These are phyloP conservation scores for Melinopterus prodromus DNA, from an alignment of 2,888 invertebrate genomes.

Conservation along the genomic window DNA sequence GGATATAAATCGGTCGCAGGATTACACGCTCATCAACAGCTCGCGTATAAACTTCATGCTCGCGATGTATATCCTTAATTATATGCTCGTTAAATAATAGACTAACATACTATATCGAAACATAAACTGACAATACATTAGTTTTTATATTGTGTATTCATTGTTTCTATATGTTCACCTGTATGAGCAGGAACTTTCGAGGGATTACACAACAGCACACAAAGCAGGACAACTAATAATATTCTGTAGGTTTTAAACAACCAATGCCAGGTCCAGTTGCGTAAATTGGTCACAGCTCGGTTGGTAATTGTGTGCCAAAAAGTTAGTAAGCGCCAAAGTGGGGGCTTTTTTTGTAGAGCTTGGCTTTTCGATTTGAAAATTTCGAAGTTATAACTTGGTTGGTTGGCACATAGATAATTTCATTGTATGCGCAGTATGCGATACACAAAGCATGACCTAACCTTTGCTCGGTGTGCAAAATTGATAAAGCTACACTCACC, in stretches of 20 bases:
- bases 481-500: constrained; percentile 21
- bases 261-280: background rate
- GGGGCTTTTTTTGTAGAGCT: background rate
- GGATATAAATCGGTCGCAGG: no score
- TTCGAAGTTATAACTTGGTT: background rate
- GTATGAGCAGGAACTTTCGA: background rate
- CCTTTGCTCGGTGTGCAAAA: constrained; percentile 10
- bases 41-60: no score
- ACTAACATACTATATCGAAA: no score
- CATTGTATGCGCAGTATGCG: background rate
- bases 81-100: no score
- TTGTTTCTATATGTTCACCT: background rate
- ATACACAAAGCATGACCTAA: background rate
- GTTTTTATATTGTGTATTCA: background rate
- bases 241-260: background rate
- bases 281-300: background rate
- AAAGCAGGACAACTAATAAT: constrained; percentile 4
- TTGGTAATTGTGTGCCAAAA: background rate
- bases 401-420: background rate
- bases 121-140: background rate
- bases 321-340: background rate
- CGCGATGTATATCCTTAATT: no score
- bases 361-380: background rate
- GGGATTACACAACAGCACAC: background rate
- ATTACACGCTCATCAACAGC: no score